Evolutionary conservation across 2,113 vertebrate species (phyloP).

Genomic region (Micromys minutus): DNA sequence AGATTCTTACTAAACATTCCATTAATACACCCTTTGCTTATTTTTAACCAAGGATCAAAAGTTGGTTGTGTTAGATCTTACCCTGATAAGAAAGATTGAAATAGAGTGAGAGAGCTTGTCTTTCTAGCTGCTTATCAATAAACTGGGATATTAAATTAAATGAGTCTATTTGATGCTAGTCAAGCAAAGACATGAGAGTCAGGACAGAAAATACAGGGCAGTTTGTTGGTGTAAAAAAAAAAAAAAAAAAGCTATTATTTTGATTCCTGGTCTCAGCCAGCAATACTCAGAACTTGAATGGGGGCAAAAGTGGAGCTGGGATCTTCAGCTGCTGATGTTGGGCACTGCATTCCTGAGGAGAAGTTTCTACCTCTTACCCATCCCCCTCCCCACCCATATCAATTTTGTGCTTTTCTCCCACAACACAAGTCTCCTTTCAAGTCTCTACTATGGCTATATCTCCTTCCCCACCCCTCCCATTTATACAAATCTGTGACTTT

Average conservation of each 20-base stretch:
- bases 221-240: no score
- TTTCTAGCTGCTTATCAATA: background rate
- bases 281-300: background rate
- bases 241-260: background rate
- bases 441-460: background rate
- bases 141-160: background rate
- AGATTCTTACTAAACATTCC: background rate
- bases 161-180: background rate
- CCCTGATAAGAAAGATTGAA: background rate
- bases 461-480: background rate
- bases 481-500: background rate
- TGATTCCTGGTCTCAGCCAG: background rate
- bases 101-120: background rate
- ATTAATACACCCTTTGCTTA: background rate
- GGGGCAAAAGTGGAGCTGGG: fast-evolving
- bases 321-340: background rate
- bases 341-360: background rate
- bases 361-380: background rate
- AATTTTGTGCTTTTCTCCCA: background rate
- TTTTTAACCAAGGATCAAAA: background rate
- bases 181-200: background rate
- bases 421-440: background rate
- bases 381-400: fast-evolving
- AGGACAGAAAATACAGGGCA: background rate
- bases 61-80: background rate